Conservation (phyloP, 1,140 invertebrate species). For the Musca vetustissima region DNA sequence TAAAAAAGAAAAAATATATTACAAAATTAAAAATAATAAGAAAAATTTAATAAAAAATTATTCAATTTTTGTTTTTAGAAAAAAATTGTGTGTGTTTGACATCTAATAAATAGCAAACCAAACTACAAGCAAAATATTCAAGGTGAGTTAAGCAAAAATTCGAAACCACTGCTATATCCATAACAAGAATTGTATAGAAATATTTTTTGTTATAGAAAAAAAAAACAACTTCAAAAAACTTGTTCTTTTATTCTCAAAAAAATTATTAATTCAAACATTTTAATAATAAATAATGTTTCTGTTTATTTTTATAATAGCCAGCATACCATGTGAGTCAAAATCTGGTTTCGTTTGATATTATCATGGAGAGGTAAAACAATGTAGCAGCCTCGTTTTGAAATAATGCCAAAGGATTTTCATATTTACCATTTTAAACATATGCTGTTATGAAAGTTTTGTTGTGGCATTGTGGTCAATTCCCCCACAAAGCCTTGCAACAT, state of each 20-base stretch:
- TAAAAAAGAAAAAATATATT: too few species aligned
- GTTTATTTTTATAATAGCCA: too few species aligned
- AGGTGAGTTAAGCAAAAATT: conserved; percentile 8
- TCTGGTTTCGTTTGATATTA: neutral
- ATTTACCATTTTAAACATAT: too few species aligned
- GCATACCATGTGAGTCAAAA: neutral
- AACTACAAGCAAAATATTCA: neutral
- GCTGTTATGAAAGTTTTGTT: too few species aligned
- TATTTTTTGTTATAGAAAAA: neutral
- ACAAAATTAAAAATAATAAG: too few species aligned
- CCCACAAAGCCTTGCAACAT: neutral
- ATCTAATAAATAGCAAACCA: neutral
- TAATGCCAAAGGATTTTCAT: too few species aligned
- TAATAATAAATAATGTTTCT: too few species aligned
- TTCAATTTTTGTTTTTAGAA: neutral
- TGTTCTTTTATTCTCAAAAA: neutral
- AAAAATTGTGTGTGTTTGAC: neutral
- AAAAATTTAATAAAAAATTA: neutral
- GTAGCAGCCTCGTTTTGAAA: too few species aligned
- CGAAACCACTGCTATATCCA: too few species aligned
- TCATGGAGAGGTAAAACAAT: neutral
- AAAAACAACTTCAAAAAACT: conserved; percentile 11
- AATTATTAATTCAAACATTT: neutral
- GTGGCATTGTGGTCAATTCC: too few species aligned
- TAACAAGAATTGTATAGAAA: neutral